These are phyloP conservation scores for Sitta europaea DNA, from an alignment of 2,113 vertebrate species.

Conservation along the genomic window DNA sequence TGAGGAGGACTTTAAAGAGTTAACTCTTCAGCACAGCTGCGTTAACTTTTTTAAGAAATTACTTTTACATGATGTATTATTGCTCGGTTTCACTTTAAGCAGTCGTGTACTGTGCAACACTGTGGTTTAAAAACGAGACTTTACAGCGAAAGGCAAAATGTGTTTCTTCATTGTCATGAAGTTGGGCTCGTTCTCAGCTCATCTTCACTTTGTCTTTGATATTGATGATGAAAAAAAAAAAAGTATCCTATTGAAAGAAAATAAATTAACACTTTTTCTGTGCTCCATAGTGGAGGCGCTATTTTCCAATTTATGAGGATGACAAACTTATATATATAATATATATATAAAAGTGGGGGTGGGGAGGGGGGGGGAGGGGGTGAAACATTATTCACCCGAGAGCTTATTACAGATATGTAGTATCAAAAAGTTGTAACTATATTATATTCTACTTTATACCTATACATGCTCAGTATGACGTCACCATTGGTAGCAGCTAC, in stretches of 20 bases:
- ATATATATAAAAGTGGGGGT: constrained; percentile 51
- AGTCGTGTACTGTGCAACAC: constrained; percentile 58
- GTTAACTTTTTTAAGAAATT: constrained; percentile 47
- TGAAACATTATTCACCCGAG: constrained; percentile 62
- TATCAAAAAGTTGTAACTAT: constrained; percentile 55
- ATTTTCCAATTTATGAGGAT: constrained; percentile 58
- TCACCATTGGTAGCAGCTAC: constrained; percentile 56
- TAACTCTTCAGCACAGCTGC: constrained; percentile 51
- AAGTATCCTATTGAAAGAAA: constrained; percentile 84
- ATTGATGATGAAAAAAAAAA: constrained; percentile 82
- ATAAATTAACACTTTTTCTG: constrained; percentile 70
- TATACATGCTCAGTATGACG: constrained; percentile 43
- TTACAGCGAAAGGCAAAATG: constrained; percentile 39
- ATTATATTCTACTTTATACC: constrained; percentile 57
- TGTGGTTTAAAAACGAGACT: constrained; percentile 55
- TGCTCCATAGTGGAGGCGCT: constrained; percentile 58
- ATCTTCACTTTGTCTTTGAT: constrained; percentile 83
- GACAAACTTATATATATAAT: constrained; percentile 56
- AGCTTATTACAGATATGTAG: constrained; percentile 63
- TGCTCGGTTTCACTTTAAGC: constrained; percentile 56
- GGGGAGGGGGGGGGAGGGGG: constrained; percentile 2
- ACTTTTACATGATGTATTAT: constrained; percentile 30
- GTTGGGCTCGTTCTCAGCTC: constrained; percentile 71
- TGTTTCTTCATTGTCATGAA: constrained; percentile 63
- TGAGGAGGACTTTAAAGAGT: constrained; percentile 3